Evolutionary conservation across 2,797 vertebrate species (phyloP).

Genomic region (Sebastes jordani): DNA sequence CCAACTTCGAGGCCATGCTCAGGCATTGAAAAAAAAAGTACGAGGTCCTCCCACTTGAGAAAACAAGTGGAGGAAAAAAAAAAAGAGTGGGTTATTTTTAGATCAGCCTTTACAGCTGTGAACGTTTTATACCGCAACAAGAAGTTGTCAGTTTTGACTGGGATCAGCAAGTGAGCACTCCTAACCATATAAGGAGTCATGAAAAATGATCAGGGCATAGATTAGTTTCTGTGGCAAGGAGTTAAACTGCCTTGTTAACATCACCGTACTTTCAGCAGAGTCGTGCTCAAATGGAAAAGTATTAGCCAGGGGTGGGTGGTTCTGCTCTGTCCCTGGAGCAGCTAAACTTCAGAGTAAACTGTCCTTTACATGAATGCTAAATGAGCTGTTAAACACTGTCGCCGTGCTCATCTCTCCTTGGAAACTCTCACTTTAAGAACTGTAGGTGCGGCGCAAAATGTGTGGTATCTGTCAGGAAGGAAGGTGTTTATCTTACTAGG

Average conservation of each 20-base stretch:
- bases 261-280: slow-evolving; percentile 19
- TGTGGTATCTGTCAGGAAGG: slow-evolving; percentile 46
- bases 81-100: slow-evolving; percentile 68
- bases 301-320: slow-evolving; percentile 1
- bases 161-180: neutral
- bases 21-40: slow-evolving; percentile 40
- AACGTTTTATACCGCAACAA: slow-evolving; percentile 41
- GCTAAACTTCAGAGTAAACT: slow-evolving; percentile 29
- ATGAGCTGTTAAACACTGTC: slow-evolving; percentile 69
- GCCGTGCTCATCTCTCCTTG: slow-evolving; percentile 41
- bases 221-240: slow-evolving; percentile 21
- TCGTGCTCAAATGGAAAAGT: slow-evolving; percentile 6
- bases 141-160: slow-evolving; percentile 25
- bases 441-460: slow-evolving; percentile 31
- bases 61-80: slow-evolving; percentile 47
- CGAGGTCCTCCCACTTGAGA: slow-evolving; percentile 64
- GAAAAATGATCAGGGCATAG: slow-evolving; percentile 6
- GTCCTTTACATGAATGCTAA: slow-evolving; percentile 54
- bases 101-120: slow-evolving; percentile 48
- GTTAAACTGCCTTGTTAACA: slow-evolving; percentile 25
- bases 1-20: slow-evolving; percentile 57
- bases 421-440: slow-evolving; percentile 23
- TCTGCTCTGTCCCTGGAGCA: slow-evolving; percentile 20
- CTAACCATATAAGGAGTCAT: slow-evolving; percentile 29
- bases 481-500: slow-evolving; percentile 60